These are phyloP conservation scores for Alfaro cultratus DNA, from an alignment of 2,797 vertebrate genomes.

Conservation along the genomic window DNA sequence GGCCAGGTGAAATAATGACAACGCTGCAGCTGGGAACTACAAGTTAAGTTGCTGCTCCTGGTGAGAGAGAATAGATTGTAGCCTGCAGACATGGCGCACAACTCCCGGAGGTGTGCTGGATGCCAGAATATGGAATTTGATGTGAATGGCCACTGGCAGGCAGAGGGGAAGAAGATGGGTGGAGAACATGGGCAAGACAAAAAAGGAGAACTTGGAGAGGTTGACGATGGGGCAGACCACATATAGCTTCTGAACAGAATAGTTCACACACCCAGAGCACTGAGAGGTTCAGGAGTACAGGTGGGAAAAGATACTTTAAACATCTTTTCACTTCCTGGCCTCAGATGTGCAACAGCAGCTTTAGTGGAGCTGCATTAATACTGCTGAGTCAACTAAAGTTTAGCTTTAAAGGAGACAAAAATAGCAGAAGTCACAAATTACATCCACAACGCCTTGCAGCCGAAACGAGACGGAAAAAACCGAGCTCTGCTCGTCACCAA, in stretches of 20 bases:
- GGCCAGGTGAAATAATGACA: constrained; percentile 50
- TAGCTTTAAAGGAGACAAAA: background rate
- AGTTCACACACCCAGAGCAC: constrained; percentile 21
- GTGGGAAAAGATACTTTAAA: constrained; percentile 45
- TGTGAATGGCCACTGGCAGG: constrained; percentile 48
- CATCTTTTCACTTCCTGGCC: constrained; percentile 34
- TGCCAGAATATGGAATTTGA: constrained; percentile 57
- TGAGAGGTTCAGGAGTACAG: constrained; percentile 37
- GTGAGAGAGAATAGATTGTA: constrained; percentile 17
- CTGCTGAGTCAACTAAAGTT: background rate
- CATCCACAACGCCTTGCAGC: too few species aligned
- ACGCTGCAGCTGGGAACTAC: constrained; percentile 29
- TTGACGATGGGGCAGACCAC: constrained; percentile 41
- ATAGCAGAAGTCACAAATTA: background rate
- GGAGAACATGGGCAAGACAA: background rate
- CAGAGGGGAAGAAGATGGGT: constrained; percentile 3
- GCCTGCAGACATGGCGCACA: constrained; percentile 48
- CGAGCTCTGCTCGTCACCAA: too few species aligned
- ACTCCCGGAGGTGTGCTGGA: constrained; percentile 49
- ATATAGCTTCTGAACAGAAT: constrained; percentile 36
- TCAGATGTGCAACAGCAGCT: constrained; percentile 15
- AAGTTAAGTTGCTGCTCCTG: constrained; percentile 41
- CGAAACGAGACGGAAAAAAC: too few species aligned
- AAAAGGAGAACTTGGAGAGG: constrained; percentile 41
- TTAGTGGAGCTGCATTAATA: background rate